Evolutionary conservation across 2,113 vertebrate species (phyloP), one percentile per base, ranked within the genome.

Genomic region (Lynx canadensis): DNA sequence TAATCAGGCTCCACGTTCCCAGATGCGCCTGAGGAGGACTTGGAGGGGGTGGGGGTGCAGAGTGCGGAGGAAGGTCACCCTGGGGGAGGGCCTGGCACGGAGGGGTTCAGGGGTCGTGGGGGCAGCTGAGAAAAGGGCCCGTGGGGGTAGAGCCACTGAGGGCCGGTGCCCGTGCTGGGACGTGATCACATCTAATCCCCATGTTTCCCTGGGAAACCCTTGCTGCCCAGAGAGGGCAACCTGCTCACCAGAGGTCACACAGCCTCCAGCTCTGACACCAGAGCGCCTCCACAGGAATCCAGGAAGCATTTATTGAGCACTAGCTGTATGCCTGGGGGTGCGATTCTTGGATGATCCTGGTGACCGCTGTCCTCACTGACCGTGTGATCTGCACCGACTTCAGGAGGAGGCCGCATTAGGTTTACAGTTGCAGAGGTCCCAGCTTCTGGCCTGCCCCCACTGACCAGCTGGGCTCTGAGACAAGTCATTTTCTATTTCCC

Each of bases 121-220:
- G 14, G 18, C 41, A 5, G 6, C 57, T 66, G 2, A 2, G 89
- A 10, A 50, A 18, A 0, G 36, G 33, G 52, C 29, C 9, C 5
- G 6, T 25, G 5, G 33, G 25, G 73, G 25, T 27, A 14, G 38
- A 27, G 73, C 38, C 73, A 7, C 6, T 36, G 38, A 7, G 73
- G 36, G 3, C 18, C 13, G 6, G 63, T 2, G 18, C 57, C 9
- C 2, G 19, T 12, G 31, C 48, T n/a, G 1, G 45, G 60, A 25
- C n/a, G 33, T 0, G 1, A 23, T 36, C 60, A 5, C 2, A 2
- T 5, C 45, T 11, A 1, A 12, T 7, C 2, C 27, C 5, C 71
- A 33, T 29, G 2, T 41, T 23, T 60, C 18, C 41, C 1, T 23
- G 65, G 21, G 48, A 78, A 66, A 31, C 65, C 38, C 36, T 27